Evolutionary conservation across 1,140 invertebrate species (phyloP).

Genomic region (Cecropterus lyciades): DNA sequence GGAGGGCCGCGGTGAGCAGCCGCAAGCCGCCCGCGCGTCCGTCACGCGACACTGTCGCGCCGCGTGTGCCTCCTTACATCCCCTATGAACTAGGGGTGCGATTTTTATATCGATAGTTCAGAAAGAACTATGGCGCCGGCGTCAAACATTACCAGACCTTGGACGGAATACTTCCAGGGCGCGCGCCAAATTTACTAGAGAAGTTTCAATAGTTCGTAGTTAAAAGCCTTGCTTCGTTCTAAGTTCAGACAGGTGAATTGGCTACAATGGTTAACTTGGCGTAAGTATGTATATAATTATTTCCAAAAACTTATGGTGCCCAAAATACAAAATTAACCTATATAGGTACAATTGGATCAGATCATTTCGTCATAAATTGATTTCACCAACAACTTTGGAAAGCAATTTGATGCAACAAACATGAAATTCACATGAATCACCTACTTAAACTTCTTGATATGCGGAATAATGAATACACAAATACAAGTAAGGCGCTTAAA

Average conservation of each 20-base stretch:
- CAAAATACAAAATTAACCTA: too few relatives aligned
- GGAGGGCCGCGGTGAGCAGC: slow-evolving; percentile 63
- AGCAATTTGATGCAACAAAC: too few relatives aligned
- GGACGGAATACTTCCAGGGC: neutral
- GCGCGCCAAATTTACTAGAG: neutral
- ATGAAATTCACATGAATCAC: neutral
- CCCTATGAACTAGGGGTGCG: slow-evolving; percentile 48
- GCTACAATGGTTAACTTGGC: too few relatives aligned
- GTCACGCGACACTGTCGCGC: slow-evolving; percentile 74
- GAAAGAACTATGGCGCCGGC: neutral
- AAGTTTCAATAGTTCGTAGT: neutral
- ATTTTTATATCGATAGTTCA: slow-evolving; percentile 40
- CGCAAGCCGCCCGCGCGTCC: slow-evolving; percentile 69
- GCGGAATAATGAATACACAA: neutral
- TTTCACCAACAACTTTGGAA: too few relatives aligned
- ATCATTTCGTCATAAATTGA: too few relatives aligned
- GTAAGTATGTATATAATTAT: too few relatives aligned
- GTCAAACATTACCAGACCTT: neutral
- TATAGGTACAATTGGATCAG: too few relatives aligned
- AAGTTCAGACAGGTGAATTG: too few relatives aligned
- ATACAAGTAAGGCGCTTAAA: slow-evolving; percentile 4
- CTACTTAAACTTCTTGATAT: neutral
- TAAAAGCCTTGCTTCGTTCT: neutral
- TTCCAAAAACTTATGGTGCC: too few relatives aligned
- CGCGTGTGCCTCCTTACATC: slow-evolving; percentile 55